Evolutionary conservation across 2,888 invertebrate genomes (phyloP).

Genomic region (Xanthorhoe designata): DNA sequence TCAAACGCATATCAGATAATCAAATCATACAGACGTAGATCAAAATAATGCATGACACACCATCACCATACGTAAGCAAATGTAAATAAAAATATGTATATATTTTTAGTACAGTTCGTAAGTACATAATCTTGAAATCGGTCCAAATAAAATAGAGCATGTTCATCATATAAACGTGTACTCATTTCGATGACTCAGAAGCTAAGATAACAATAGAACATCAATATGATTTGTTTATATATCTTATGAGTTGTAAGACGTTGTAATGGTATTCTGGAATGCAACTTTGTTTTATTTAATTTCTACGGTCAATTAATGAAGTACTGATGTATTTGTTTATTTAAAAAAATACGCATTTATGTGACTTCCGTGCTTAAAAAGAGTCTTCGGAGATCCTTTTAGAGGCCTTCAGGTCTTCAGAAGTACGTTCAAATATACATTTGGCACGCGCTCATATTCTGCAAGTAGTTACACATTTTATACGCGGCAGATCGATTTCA

Average conservation of each 20-base stretch:
- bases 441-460: neutral
- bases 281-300: neutral
- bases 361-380: neutral
- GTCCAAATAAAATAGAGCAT: conserved; percentile 15
- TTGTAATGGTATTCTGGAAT: neutral
- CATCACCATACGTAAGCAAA: neutral
- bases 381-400: neutral
- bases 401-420: neutral
- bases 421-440: neutral
- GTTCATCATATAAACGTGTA: conserved; percentile 17
- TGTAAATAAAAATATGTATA: too few relatives aligned
- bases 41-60: conserved; percentile 23
- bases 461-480: neutral
- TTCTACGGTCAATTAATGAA: neutral
- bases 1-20: neutral
- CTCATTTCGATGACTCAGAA: conserved; percentile 18
- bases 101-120: conserved; percentile 14
- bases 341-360: neutral
- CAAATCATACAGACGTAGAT: conserved; percentile 14
- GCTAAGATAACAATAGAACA: conserved; percentile 17
- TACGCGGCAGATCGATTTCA: neutral
- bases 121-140: conserved; percentile 11
- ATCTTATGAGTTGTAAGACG: neutral
- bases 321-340: neutral
- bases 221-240: conserved; percentile 5